Base-by-base conservation (phyloP, 2,797 vertebrate species). In the Phrynocephalus guinanensis region DNA sequence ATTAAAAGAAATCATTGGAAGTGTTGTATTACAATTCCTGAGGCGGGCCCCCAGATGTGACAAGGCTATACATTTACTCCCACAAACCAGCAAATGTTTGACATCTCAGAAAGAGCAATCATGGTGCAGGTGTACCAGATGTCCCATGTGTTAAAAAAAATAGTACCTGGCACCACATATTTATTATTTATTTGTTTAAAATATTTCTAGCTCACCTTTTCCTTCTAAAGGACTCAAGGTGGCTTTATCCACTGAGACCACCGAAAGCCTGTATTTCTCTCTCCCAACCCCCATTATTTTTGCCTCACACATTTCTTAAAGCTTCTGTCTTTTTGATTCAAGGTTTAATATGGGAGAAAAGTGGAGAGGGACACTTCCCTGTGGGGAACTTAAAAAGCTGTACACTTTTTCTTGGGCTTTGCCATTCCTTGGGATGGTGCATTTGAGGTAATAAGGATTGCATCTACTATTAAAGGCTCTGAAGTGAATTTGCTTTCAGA, bases 401-500 rank as follows among this genome's bases (percentile, higher is more conserved):
- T 78, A 8, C 33, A 0, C 18, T 0, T 75, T 76, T 77, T 70
- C 38, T 60, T 83, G 50, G 16, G 22, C 60, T 73, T 84, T 77
- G 28, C 63, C 48, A 66, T 88, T 66, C 56, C 44, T 81, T 81
- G 72, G 48, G 75, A 85, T 48, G 26, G n/a, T 76, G 30, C 52
- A 68, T 81, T 76, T 80, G 60, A 84, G 81, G 2, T 86, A 60
- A 50, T 66, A 85, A 84, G 1, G 80, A 75, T 72, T 85, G 11
- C 24, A 11, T n/a, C 78, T 11, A 72, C 79, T 84, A 77, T 56
- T 82, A 0, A 3, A 63, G 3, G 0, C 2, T 60, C n/a, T 81
- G 50, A 28, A 85, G n/a, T 87, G 68, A 86, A 89, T 81, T 93
- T 91, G 52, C 71, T 72, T 18, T 86, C 28, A 22, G 63, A 83